Percentiles rank a stretch among this genome's conserved stretches.
These are phyloP conservation scores for Marasmarcha lunaedactyla DNA, from an alignment of 2,888 invertebrate species.

Conservation along the genomic window DNA sequence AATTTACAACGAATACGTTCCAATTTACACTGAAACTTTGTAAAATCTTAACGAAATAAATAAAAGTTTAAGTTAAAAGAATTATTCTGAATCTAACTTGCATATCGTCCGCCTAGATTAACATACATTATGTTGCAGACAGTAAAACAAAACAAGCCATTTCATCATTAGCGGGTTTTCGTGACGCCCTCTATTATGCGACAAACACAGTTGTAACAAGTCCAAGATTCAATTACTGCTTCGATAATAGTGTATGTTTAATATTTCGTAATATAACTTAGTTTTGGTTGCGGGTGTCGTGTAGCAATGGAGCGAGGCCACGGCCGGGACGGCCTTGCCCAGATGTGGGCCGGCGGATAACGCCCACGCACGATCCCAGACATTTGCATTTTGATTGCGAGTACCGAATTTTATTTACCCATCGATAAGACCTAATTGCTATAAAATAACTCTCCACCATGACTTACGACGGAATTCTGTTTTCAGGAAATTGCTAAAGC, in stretches of 20 bases:
- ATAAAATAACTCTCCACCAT: constrained; percentile 34
- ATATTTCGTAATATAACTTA: constrained; percentile 14
- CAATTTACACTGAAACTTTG: too few species aligned
- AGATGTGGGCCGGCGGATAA: constrained; percentile 66
- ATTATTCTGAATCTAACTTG: too few species aligned
- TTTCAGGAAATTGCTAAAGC: constrained; percentile 26
- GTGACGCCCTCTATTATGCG: too few species aligned
- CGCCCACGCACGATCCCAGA: constrained; percentile 33
- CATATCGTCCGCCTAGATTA: too few species aligned
- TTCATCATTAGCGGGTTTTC: too few species aligned
- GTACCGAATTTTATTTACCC: constrained; percentile 14
- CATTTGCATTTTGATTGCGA: constrained; percentile 64
- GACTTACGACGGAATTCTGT: constrained; percentile 20
- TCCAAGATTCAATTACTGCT: too few species aligned
- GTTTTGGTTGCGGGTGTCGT: neutral
- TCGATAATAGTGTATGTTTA: neutral
- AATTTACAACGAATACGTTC: too few species aligned
- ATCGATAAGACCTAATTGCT: constrained; percentile 48
- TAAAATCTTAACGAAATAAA: too few species aligned
- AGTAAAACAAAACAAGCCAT: too few species aligned
- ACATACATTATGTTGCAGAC: too few species aligned
- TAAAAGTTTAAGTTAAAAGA: too few species aligned
- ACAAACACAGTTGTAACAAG: too few species aligned
- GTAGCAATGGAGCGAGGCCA: constrained; percentile 28
- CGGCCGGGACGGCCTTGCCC: constrained; percentile 57